Base-by-base conservation (phyloP, 2,113 vertebrate species). In the Chlorodrepanis virens region DNA sequence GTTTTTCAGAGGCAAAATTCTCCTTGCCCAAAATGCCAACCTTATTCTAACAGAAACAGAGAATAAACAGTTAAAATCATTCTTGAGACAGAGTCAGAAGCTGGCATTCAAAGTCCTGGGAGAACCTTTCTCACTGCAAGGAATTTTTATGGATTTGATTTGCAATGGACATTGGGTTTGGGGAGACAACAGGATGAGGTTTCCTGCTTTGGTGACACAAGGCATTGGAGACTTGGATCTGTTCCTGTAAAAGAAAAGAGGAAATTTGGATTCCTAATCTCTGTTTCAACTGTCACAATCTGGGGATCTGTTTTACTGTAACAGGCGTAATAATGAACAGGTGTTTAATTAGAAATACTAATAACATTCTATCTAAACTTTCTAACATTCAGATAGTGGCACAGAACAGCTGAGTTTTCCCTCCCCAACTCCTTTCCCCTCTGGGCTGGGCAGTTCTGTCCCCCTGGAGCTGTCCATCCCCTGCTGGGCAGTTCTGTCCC, bases 381-480 rank as follows among this genome's bases (percentile, higher is more conserved):
- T 14, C 1, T 12, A 10, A 6, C 5, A 33, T 13, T 24, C 23
- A 76, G 12, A 5, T 14, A 4, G 44, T 35, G 23, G 14, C 60
- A 16, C n/a, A 18, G 12, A 14, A 2, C 13, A 59, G n/a, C n/a
- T 59, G 56, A 7, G 64, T 9, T 25, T 11, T 24, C 6, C 31
- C 13, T 31, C 6, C 24, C 16, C 35, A 39, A 5, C 0, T 6
- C 16, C 37, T 27, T 27, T 47, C 7, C 17, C 6, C 2, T 2
- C 79, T 49, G 3, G 67, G 77, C 3, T 33, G 35, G 37, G 8
- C 63, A 22, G 49, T 2, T 64, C 5, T 35, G 35, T 35, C 35
- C 35, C 35, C 23, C 49, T 50, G 47, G 21, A 22, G 22, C 42
- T 42, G 40, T 42, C 40, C 40, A 14, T 14, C 6, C 40, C 40